A percentile compares a stretch with the other conserved stretches of the same genome.
Conservation (phyloP, 2,797 vertebrate species). For the Limnodromus scolopaceus region DNA sequence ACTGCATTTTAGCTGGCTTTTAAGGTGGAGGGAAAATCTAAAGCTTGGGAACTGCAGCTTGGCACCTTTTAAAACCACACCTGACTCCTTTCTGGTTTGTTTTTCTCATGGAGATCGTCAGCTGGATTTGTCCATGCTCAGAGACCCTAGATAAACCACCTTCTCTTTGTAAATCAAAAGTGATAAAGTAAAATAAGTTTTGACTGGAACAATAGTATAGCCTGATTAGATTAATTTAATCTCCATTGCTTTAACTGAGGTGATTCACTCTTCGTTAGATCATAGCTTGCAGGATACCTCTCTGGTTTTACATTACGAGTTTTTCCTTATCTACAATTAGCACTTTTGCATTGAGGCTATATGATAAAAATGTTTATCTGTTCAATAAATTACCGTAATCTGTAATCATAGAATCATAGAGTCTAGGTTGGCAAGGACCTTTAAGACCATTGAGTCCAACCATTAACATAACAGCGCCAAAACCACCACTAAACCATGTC, state of each 20-base stretch:
- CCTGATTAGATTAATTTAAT: not conserved
- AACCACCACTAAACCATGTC: not conserved
- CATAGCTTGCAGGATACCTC: not conserved
- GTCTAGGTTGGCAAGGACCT: not conserved
- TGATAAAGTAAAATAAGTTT: not conserved
- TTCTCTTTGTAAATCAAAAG: not conserved
- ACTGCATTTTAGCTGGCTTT: not conserved
- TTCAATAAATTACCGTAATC: not conserved
- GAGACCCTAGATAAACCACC: not conserved
- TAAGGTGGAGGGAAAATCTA: not conserved
- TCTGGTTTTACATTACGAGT: not conserved
- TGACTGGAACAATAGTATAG: not conserved
- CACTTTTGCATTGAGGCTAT: not conserved
- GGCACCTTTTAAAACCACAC: not conserved
- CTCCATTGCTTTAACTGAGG: not conserved
- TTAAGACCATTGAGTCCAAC: not conserved
- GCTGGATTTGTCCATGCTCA: not conserved
- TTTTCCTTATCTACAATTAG: not conserved
- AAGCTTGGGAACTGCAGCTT: not conserved
- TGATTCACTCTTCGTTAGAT: not conserved
- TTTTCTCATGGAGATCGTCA: not conserved
- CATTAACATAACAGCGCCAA: not conserved
- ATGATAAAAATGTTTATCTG: not conserved
- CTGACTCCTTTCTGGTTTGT: not conserved
- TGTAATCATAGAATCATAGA: not conserved